Conservation (phyloP, 1,140 invertebrate species). For the Leptinotarsa texana region DNA sequence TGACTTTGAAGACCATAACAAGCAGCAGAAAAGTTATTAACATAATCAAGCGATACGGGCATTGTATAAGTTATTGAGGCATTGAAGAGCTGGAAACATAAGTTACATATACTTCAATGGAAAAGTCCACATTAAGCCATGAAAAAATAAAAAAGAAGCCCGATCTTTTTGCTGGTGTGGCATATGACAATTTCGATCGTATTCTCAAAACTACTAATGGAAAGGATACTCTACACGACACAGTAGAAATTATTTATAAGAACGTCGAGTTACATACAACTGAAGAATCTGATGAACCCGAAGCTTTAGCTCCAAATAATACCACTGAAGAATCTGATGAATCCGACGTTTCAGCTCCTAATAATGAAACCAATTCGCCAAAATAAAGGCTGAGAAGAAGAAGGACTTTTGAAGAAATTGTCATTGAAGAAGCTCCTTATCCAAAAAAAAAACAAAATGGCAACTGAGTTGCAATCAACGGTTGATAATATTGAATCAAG, state of each 20-base stretch:
- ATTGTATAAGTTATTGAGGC: constrained; percentile 38
- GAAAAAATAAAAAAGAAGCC: constrained; percentile 37
- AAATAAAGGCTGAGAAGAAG: background rate
- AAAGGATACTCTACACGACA: background rate
- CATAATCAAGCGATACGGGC: constrained; percentile 38
- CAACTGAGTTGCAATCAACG: constrained; percentile 10
- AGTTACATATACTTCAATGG: constrained; percentile 32
- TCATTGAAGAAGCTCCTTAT: constrained; percentile 4
- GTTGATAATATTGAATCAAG: constrained; percentile 12
- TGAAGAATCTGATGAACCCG: constrained; percentile 33
- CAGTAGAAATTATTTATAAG: background rate
- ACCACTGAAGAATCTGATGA: too few relatives aligned
- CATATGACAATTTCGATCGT: constrained; percentile 54
- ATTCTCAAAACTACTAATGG: constrained; percentile 46
- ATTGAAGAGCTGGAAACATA: constrained; percentile 42
- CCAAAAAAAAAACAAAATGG: constrained; percentile 3
- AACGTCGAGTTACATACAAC: constrained; percentile 50
- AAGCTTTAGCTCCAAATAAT: background rate
- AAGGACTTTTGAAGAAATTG: constrained; percentile 17
- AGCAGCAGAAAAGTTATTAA: constrained; percentile 41
- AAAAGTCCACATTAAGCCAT: constrained; percentile 41
- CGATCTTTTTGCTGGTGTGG: constrained; percentile 45
- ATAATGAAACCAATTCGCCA: background rate
- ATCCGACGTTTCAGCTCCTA: background rate
- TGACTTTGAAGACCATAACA: constrained; percentile 38